These are phyloP conservation scores for Patella caerulea DNA, from an alignment of 2,888 invertebrate species.

Conservation along the genomic window DNA sequence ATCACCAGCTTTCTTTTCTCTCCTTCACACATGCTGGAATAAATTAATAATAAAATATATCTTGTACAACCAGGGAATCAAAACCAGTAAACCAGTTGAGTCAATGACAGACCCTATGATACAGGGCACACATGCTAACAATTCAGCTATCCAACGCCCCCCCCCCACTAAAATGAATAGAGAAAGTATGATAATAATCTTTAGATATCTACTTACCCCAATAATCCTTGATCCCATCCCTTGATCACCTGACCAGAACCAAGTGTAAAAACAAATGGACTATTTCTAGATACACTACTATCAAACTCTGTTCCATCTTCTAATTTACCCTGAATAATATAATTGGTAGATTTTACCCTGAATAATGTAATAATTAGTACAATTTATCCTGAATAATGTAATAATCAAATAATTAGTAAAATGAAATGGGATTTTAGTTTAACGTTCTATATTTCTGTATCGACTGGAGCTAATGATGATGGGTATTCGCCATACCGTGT, in stretches of 20 bases:
- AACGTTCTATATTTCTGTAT: no score
- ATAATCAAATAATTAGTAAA: not conserved
- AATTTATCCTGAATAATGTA: not conserved
- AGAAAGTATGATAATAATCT: no score
- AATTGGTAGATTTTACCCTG: not conserved
- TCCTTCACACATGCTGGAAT: constrained; percentile 84
- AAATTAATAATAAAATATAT: not conserved
- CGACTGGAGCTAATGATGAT: no score
- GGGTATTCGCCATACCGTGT: no score
- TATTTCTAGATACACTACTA: constrained; percentile 81
- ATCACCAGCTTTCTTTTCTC: constrained; percentile 89
- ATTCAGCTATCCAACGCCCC: no score
- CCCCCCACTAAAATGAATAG: no score
- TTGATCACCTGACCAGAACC: constrained; percentile 90
- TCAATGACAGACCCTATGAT: no score
- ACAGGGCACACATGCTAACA: no score
- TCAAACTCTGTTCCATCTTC: constrained; percentile 90
- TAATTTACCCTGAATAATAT: constrained; percentile 80
- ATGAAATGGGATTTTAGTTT: no score
- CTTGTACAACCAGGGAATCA: no score
- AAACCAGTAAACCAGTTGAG: no score
- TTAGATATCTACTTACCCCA: constrained; percentile 75
- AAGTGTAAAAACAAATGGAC: constrained; percentile 85
- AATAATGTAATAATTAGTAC: constrained; percentile 5
- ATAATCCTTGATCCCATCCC: constrained; percentile 91